Evolutionary conservation across 1,140 invertebrate species (phyloP).

Genomic region (Elymnias hypermnestra): DNA sequence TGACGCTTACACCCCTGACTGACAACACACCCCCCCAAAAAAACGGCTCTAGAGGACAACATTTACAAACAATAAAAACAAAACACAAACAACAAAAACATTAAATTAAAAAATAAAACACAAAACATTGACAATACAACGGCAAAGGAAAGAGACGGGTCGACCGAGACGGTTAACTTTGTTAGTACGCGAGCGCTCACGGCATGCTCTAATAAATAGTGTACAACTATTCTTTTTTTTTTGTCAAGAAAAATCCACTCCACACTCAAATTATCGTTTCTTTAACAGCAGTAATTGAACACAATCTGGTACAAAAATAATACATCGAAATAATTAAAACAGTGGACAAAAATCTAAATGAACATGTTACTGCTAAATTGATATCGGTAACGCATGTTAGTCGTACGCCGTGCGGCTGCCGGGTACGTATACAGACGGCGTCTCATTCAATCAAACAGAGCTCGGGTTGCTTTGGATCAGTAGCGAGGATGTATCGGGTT

Average conservation of each 20-base stretch:
- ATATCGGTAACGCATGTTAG: conserved; percentile 56
- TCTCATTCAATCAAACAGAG: conserved; percentile 39
- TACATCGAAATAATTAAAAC: conserved; percentile 40
- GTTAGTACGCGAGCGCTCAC: conserved; percentile 57
- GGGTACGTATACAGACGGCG: conserved; percentile 30
- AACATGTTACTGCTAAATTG: conserved; percentile 54
- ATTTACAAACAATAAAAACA: conserved; percentile 52
- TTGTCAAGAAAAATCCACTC: conserved; percentile 62
- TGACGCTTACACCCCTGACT: conserved; percentile 58
- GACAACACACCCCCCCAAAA: conserved; percentile 48
- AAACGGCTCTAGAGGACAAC: conserved; percentile 46
- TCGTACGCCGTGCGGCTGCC: conserved; percentile 41
- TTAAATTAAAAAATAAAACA: conserved; percentile 31
- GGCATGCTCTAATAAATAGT: conserved; percentile 54
- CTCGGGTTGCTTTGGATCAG: conserved; percentile 53
- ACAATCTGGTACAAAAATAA: conserved; percentile 51
- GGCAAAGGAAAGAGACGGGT: conserved; percentile 54
- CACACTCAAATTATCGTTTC: conserved; percentile 65
- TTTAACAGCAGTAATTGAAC: conserved; percentile 62
- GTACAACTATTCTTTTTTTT: conserved; percentile 21
- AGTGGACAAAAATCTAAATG: conserved; percentile 30
- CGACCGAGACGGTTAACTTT: conserved; percentile 42
- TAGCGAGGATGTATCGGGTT: conserved; percentile 65
- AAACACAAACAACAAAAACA: conserved; percentile 43
- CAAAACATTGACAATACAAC: conserved; percentile 67